Evolutionary conservation across 2,797 vertebrate genomes (phyloP).

Genomic region (Premnoplex brunnescens): DNA sequence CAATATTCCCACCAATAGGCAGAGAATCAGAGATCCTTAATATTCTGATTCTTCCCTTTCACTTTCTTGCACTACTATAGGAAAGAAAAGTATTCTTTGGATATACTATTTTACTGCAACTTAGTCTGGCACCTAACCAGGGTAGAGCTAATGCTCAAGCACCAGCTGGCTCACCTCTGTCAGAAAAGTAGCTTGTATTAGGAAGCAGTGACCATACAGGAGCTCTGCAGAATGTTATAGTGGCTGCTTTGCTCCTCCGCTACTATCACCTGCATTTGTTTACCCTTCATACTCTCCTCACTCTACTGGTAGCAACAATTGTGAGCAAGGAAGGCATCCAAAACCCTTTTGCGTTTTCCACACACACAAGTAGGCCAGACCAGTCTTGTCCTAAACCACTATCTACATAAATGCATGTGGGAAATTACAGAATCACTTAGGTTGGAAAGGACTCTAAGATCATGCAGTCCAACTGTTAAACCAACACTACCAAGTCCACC

Average conservation of each 20-base stretch:
- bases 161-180: neutral
- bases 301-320: neutral
- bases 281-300: neutral
- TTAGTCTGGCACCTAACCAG: neutral
- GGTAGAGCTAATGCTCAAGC: rapidly evolving
- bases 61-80: neutral
- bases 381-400: neutral
- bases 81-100: neutral
- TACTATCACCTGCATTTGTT: neutral
- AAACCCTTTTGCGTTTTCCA: neutral
- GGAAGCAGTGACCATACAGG: neutral
- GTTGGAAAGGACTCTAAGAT: neutral
- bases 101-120: neutral
- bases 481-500: neutral
- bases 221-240: neutral
- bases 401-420: neutral
- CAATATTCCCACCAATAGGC: neutral
- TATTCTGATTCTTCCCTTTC: neutral
- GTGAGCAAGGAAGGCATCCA: neutral
- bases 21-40: neutral
- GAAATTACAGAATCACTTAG: neutral
- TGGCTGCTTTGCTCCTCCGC: neutral
- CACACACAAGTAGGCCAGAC: neutral
- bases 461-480: rapidly evolving
- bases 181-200: neutral